Percentiles rank a stretch among this genome's conserved stretches.
Conservation (phyloP, 2,113 vertebrate genomes). For the Saguinus midas region DNA sequence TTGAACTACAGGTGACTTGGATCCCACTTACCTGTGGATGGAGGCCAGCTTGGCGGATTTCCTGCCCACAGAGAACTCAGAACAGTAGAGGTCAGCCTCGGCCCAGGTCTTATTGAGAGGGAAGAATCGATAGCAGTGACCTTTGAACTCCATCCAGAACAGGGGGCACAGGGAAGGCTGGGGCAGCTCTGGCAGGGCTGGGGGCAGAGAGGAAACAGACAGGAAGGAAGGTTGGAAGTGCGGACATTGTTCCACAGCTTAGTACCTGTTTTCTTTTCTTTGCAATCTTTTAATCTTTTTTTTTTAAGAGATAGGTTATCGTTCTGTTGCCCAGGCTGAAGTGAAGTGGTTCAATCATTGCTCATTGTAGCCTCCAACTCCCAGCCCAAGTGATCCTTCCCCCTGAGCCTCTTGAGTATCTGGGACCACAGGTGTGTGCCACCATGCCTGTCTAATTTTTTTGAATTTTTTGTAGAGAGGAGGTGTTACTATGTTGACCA, state of each 20-base stretch:
- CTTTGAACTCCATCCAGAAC: slow-evolving; percentile 89
- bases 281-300: no score
- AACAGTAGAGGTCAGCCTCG: slow-evolving; percentile 85
- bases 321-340: no score
- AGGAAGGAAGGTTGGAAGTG: not conserved
- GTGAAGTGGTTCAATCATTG: no score
- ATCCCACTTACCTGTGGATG: slow-evolving; percentile 84
- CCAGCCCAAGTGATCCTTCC: no score
- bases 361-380: no score
- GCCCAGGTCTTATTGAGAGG: slow-evolving; percentile 89
- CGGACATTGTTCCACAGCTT: not conserved
- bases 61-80: slow-evolving; percentile 87
- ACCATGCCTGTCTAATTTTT: no score
- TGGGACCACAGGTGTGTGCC: no score
- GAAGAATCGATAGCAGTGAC: slow-evolving; percentile 87
- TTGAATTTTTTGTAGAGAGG: no score
- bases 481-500: no score
- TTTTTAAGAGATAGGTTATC: no score
- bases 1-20: fast-evolving
- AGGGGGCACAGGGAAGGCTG: slow-evolving; percentile 84
- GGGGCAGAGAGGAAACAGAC: slow-evolving; percentile 52
- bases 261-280: not conserved
- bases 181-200: slow-evolving; percentile 81
- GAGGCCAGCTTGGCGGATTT: slow-evolving; percentile 88
- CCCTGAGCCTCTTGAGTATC: no score